Evolutionary conservation across 2,888 invertebrate genomes (phyloP).

Genomic region (Antitype chi): DNA sequence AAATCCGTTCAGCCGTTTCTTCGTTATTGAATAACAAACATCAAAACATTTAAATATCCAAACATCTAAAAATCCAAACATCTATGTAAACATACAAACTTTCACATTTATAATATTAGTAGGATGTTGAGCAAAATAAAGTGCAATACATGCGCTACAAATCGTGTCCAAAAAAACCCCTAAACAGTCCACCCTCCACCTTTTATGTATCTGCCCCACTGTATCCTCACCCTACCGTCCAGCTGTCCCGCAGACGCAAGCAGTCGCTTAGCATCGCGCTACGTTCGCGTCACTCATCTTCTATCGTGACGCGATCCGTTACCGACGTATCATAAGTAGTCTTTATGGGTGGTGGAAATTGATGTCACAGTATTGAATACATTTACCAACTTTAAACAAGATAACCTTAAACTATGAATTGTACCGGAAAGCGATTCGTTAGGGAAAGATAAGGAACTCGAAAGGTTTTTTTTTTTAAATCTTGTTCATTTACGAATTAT

Average conservation of each 20-base stretch:
- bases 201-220: not conserved
- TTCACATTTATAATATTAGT: too few relatives aligned
- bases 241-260: constrained; percentile 15
- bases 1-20: too few relatives aligned
- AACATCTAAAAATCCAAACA: too few relatives aligned
- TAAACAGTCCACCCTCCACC: not conserved
- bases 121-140: not conserved
- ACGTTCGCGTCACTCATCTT: constrained; percentile 24
- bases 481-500: not conserved
- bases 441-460: too few relatives aligned
- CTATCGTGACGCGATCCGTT: constrained; percentile 29
- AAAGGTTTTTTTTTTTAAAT: not conserved
- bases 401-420: not conserved
- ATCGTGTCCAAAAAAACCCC: not conserved
- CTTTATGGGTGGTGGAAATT: not conserved
- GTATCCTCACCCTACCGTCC: not conserved
- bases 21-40: too few relatives aligned
- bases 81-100: too few relatives aligned
- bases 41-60: too few relatives aligned
- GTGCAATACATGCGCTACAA: not conserved
- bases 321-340: constrained; percentile 18
- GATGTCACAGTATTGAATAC: not conserved
- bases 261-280: constrained; percentile 10
- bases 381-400: not conserved
- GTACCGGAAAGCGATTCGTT: not conserved